Evolutionary conservation across 1,140 invertebrate species (phyloP), one percentile per base, ranked within the genome.

Genomic region (Formica exsecta): DNA sequence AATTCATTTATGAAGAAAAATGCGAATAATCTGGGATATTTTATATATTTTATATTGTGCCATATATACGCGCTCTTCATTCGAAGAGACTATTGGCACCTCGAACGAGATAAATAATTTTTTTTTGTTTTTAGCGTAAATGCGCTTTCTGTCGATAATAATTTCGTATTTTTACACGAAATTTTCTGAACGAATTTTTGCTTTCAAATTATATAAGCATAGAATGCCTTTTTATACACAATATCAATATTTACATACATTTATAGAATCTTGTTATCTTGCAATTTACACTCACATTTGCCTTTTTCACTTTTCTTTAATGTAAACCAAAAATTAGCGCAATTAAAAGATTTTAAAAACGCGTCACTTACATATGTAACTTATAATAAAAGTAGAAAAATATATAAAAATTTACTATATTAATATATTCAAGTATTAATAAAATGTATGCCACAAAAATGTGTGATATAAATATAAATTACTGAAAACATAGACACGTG

Each of bases 61-160:
- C 25, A 44, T 32, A 11, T 22, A 36, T 11, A 22, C 22, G 3
- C n/a, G 9, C 16, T 36, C 8, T 79, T 65, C n/a, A 51, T 66
- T 13, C n/a, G 32, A 51, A 36, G 11, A 68, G n/a, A n/a, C 61
- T 51, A 19, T 51, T 77, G 11, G 41, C 19, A 32, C 7, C n/a
- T 32, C 16, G 48, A 51, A 51, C 16, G 48, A 51, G 13, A 48
- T 16, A 51, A 5, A 5, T 66, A 16, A 29, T 4, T 2, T 65
- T 54, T 77, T 66, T 48, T 48, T 5, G 11, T 65, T 79, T 75
- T 79, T 54, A 79, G 62, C 76, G 76, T 79, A 68, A 79, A 79
- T 66, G 76, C 29, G 41, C 41, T 66, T 54, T 13, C 29, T 29
- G 62, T 79, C 62, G 13, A 79, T 54, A 79, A 66, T 79, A 79